Evolutionary conservation across 2,888 invertebrate genomes (phyloP).

Genomic region (Spilosoma lubricipeda): DNA sequence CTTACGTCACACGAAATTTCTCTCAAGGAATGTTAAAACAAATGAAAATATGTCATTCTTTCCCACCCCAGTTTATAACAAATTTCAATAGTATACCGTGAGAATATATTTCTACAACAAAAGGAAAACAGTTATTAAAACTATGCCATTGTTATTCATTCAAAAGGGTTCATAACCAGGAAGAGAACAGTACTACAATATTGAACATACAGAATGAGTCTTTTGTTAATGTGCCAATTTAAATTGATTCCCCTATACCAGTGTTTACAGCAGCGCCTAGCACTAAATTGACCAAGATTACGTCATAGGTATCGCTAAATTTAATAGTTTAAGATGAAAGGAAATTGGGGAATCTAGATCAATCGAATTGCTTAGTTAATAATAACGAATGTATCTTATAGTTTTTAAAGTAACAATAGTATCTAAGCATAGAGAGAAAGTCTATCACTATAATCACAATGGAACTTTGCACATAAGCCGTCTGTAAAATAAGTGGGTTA

Average conservation of each 20-base stretch:
- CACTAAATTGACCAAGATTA: background rate
- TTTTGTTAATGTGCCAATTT: slow-evolving; percentile 9
- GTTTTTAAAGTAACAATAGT: background rate
- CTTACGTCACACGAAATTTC: background rate
- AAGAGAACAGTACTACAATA: background rate
- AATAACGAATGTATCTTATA: background rate
- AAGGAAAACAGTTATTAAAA: slow-evolving; percentile 5
- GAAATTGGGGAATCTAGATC: background rate
- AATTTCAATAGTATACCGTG: background rate
- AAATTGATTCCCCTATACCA: slow-evolving; percentile 1
- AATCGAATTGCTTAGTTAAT: background rate
- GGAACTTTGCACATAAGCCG: background rate
- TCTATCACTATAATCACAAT: background rate
- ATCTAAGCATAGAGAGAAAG: background rate
- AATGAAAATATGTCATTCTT: background rate
- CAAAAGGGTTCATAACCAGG: slow-evolving; percentile 11
- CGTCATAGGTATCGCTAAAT: background rate
- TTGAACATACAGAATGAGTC: slow-evolving; percentile 6
- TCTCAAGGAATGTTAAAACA: background rate
- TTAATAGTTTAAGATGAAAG: background rate
- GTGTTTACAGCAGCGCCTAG: background rate
- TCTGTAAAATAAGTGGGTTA: background rate
- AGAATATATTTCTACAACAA: background rate
- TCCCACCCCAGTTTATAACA: background rate
- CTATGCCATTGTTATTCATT: background rate